phyloP scores from a whole-genome alignment of 2,797 vertebrate genomes.

The Cossypha caffra region DNA sequence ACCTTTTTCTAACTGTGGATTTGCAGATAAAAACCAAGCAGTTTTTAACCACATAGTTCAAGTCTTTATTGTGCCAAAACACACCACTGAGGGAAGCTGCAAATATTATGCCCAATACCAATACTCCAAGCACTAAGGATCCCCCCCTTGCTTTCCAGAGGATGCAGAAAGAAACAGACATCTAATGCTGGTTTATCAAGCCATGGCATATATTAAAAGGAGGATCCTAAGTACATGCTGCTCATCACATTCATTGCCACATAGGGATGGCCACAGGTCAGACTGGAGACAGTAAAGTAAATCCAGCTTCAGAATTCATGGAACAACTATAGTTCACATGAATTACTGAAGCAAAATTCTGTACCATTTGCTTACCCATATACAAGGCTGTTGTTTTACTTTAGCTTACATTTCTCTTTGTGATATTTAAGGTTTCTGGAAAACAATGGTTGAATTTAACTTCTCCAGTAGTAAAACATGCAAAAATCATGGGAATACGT shows the following conservation, averaged over 20 bases:
- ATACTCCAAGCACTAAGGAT: background rate
- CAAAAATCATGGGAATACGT: background rate
- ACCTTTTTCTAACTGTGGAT: background rate
- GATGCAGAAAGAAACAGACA: background rate
- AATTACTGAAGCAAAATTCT: background rate
- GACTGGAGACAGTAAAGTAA: background rate
- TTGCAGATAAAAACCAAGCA: background rate
- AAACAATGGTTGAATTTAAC: background rate
- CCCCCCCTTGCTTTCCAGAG: background rate
- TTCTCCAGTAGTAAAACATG: background rate
- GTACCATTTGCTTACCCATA: background rate
- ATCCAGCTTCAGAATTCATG: background rate
- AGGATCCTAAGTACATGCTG: background rate
- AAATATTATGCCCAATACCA: background rate
- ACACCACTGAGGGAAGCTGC: background rate
- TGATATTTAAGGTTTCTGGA: background rate
- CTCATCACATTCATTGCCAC: background rate
- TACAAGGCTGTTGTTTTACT: background rate
- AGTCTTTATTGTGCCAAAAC: background rate
- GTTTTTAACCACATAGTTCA: background rate
- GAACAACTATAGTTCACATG: background rate
- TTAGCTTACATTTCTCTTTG: background rate
- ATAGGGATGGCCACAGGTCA: background rate
- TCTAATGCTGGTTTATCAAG: background rate
- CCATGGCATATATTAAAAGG: background rate